Conservation (phyloP, 1,140 invertebrate species). For the Drosophila orosa region DNA sequence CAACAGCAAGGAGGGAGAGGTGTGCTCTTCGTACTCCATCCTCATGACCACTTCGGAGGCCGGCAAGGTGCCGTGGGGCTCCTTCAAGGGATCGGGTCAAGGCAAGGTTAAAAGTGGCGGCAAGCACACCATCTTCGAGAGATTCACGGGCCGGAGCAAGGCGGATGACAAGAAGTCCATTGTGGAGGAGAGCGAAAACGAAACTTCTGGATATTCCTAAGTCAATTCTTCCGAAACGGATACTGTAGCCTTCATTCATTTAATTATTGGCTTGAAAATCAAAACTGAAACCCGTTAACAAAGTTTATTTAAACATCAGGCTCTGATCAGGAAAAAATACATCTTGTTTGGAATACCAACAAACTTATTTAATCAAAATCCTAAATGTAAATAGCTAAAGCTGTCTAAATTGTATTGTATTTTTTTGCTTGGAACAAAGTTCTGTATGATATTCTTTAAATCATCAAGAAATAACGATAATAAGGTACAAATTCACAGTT, state of each 20-base stretch:
- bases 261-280: not conserved
- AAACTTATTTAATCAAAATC: conserved; percentile 1
- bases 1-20: conserved; percentile 92
- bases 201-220: conserved; percentile 56
- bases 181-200: conserved; percentile 69
- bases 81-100: conserved; percentile 63
- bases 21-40: conserved; percentile 87
- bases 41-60: conserved; percentile 88
- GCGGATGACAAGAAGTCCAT: conserved; percentile 75
- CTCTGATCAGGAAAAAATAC: conserved; percentile 8
- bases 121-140: conserved; percentile 69
- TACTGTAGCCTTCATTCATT: not conserved
- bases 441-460: not conserved
- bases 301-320: not conserved
- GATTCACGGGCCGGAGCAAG: conserved; percentile 74
- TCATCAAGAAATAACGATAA: not conserved
- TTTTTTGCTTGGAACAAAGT: not conserved
- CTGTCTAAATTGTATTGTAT: not conserved
- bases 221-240: conserved; percentile 15
- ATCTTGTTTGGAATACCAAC: not conserved
- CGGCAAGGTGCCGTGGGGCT: conserved; percentile 87
- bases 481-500: not conserved
- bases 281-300: not conserved
- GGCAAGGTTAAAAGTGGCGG: conserved; percentile 49
- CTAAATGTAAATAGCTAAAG: conserved; percentile 14